Percentiles rank a stretch among this genome's conserved stretches.
Conservation (phyloP, 2,113 vertebrate genomes). For the Phrynosoma platyrhinos region DNA sequence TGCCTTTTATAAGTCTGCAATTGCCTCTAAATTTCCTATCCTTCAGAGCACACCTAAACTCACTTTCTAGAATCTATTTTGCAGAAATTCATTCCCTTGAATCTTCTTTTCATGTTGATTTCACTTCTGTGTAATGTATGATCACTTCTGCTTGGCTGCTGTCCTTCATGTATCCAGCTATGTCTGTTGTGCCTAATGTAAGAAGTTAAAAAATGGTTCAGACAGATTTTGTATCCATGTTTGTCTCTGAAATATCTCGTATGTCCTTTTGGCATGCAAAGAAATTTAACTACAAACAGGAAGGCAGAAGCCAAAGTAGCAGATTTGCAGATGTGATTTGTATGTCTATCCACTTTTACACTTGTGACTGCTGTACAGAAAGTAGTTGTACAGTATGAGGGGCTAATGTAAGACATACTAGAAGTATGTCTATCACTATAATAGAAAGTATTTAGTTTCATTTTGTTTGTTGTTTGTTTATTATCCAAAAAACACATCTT, state of each 20-base stretch:
- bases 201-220: constrained; percentile 24
- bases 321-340: not conserved
- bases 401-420: constrained; percentile 25
- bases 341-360: constrained; percentile 3
- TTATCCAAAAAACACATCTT: constrained; percentile 40
- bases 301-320: not conserved
- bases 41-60: constrained; percentile 31
- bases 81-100: constrained; percentile 32
- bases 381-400: constrained; percentile 15
- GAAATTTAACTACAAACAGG: not conserved
- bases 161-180: constrained; percentile 43
- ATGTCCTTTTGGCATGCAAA: rapidly evolving
- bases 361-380: constrained; percentile 15
- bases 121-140: constrained; percentile 48
- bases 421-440: constrained; percentile 11
- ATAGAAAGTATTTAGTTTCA: constrained; percentile 50
- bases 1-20: not conserved
- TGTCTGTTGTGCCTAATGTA: constrained; percentile 29
- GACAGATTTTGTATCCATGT: constrained; percentile 35
- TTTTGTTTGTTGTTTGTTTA: constrained; percentile 31
- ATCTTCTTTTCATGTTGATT: constrained; percentile 15
- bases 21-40: constrained; percentile 30
- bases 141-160: constrained; percentile 63
- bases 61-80: constrained; percentile 33
- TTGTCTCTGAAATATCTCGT: constrained; percentile 47